Conservation (phyloP, 2,113 vertebrate species). For the Mustela lutreola region DNA sequence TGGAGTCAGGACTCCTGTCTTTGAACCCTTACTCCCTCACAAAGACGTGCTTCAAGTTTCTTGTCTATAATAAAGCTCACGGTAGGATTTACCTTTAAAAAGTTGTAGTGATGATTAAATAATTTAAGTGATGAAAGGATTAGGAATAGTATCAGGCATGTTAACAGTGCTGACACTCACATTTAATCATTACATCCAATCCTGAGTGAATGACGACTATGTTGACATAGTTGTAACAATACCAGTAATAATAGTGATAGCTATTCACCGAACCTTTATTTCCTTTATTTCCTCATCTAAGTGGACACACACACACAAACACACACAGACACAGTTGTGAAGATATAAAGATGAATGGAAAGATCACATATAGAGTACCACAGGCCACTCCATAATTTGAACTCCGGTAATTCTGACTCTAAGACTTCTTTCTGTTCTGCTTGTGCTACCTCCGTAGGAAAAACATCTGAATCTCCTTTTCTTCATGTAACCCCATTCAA, state of each 20-base stretch:
- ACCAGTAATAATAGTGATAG: not conserved
- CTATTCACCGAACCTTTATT: not conserved
- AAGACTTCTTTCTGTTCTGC: not conserved
- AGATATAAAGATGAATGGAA: not conserved
- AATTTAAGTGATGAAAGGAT: not conserved
- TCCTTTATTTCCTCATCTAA: not conserved
- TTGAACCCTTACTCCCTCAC: not conserved
- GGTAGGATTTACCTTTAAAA: not conserved
- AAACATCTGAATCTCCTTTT: not conserved
- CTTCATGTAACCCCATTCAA: conserved; percentile 7
- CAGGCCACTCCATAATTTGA: not conserved
- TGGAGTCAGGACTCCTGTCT: not conserved
- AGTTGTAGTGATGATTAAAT: not conserved
- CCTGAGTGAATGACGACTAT: not conserved
- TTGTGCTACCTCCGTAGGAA: not conserved
- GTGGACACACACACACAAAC: not conserved
- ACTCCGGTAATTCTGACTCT: not conserved
- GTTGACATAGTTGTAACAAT: not conserved
- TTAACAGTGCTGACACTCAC: not conserved
- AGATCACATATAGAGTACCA: not conserved
- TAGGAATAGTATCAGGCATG: not conserved
- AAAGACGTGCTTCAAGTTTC: not conserved
- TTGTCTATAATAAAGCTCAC: not conserved
- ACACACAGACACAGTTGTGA: not conserved
- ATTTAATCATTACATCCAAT: not conserved